phyloP scores from a whole-genome alignment of 2,888 invertebrate genomes.

The Ecdyonurus torrentis region DNA sequence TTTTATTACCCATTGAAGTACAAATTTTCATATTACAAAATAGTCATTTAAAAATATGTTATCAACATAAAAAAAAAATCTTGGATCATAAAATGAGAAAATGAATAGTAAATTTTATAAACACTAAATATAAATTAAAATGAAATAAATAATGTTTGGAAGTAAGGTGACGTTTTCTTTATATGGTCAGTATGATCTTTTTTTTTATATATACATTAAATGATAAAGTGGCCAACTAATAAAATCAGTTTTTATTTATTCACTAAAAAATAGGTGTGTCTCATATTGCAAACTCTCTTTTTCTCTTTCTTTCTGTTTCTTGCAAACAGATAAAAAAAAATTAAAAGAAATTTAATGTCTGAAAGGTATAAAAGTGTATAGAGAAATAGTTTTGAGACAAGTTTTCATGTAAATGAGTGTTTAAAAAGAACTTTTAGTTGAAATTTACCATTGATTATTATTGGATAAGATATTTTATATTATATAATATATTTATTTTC shows the following conservation, averaged over 20 bases:
- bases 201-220: background rate
- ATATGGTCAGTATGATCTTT: background rate
- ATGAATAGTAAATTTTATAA: background rate
- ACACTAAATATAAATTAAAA: background rate
- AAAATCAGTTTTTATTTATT: background rate
- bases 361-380: background rate
- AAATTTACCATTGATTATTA: background rate
- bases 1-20: background rate
- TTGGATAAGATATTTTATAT: background rate
- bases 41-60: background rate
- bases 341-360: no score
- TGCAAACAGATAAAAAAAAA: no score
- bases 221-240: background rate
- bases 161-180: no score
- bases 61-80: background rate
- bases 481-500: background rate
- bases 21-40: background rate
- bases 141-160: no score
- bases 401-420: conserved; percentile 1
- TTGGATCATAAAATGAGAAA: background rate
- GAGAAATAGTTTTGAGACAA: background rate
- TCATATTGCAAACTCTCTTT: background rate
- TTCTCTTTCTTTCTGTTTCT: no score
- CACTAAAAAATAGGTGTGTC: background rate
- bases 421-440: background rate